Evolutionary conservation across 2,113 vertebrate genomes (phyloP).

Genomic region (Phyllostomus discolor): DNA sequence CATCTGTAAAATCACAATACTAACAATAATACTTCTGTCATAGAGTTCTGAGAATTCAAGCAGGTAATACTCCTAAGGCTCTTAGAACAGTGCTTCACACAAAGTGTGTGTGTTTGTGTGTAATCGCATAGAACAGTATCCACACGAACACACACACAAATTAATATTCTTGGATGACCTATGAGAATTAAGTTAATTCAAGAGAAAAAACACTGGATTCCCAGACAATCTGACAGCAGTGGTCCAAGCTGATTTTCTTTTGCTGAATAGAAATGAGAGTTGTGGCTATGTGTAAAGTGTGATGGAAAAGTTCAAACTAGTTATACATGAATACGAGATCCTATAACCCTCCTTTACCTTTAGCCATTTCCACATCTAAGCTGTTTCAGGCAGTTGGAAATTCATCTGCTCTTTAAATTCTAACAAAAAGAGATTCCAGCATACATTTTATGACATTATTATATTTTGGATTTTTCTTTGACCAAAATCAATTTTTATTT

Average conservation of each 20-base stretch:
- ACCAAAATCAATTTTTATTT: neutral
- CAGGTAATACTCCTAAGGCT: neutral
- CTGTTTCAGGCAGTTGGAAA: neutral
- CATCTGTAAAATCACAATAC: neutral
- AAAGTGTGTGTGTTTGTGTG: neutral
- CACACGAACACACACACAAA: neutral
- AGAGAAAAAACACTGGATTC: neutral
- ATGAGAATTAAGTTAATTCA: neutral
- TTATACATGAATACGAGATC: neutral
- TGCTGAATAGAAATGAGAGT: neutral
- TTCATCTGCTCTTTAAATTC: neutral
- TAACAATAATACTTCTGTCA: neutral
- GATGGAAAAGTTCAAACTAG: neutral
- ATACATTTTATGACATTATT: neutral
- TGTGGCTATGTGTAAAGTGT: neutral
- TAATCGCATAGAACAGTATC: neutral
- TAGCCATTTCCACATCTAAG: neutral
- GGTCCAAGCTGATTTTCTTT: neutral
- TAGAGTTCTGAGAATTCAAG: neutral
- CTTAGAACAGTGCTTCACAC: neutral
- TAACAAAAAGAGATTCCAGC: neutral
- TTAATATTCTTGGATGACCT: neutral
- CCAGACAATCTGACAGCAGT: neutral
- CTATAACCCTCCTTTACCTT: neutral
- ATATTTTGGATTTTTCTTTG: neutral